Conservation (phyloP, 2,113 vertebrate genomes). For the Dromas ardeola region DNA sequence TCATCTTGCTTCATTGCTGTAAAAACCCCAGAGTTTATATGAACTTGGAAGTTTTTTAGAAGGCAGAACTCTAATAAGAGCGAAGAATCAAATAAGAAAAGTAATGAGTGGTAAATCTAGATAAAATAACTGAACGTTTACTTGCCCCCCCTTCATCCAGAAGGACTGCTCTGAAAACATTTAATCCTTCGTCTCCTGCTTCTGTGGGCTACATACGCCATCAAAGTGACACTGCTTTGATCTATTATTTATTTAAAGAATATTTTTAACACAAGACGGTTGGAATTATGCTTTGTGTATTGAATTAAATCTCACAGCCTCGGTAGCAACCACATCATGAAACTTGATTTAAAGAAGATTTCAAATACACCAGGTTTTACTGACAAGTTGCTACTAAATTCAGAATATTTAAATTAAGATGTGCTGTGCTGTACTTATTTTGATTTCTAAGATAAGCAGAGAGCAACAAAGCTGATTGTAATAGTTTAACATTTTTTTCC, state of each 20-base stretch:
- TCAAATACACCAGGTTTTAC: not conserved
- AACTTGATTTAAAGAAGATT: slow-evolving; percentile 60
- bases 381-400: slow-evolving; percentile 46
- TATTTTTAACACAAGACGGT: slow-evolving; percentile 48
- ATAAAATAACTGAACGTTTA: not conserved
- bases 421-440: not conserved
- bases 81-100: not conserved
- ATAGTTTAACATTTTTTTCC: not conserved
- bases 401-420: slow-evolving; percentile 45
- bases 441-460: slow-evolving; percentile 13
- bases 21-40: not conserved
- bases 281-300: slow-evolving; percentile 62
- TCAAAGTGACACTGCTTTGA: slow-evolving; percentile 51
- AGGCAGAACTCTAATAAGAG: not conserved
- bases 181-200: not conserved
- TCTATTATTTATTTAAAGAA: slow-evolving; percentile 66
- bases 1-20: not conserved
- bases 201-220: not conserved
- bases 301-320: slow-evolving; percentile 59
- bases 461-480: not conserved
- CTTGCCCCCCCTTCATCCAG: not conserved
- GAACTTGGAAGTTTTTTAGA: slow-evolving; percentile 7
- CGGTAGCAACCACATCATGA: slow-evolving; percentile 12
- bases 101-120: not conserved
- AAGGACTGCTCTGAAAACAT: not conserved